Evolutionary conservation across 1,140 invertebrate genomes (phyloP).

Genomic region (Pseudomyrmex flavicornis): DNA sequence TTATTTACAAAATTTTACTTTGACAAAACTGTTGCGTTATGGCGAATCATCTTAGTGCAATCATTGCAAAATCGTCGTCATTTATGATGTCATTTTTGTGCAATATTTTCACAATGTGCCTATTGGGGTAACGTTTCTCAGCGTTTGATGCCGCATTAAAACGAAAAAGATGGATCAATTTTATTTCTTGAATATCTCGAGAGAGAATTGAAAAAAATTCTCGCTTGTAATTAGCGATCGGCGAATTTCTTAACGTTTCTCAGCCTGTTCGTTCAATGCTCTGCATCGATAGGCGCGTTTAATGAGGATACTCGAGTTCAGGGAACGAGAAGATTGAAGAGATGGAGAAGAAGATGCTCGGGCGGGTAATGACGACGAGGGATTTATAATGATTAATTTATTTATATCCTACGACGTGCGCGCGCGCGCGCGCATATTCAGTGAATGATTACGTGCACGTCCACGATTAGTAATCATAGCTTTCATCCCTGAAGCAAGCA

Average conservation of each 20-base stretch:
- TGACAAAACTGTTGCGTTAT: too few species aligned
- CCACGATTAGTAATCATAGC: slow-evolving; percentile 58
- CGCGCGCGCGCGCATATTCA: slow-evolving; percentile 3
- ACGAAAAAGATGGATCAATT: too few species aligned
- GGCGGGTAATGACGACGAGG: slow-evolving; percentile 62
- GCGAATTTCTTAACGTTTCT: not conserved
- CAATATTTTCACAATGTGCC: too few species aligned
- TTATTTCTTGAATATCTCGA: too few species aligned
- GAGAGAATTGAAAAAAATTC: too few species aligned
- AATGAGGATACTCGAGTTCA: slow-evolving; percentile 2
- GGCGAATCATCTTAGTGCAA: too few species aligned
- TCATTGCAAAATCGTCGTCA: too few species aligned
- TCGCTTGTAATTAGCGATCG: slow-evolving; percentile 2
- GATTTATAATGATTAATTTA: slow-evolving; percentile 72
- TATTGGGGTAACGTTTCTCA: too few species aligned
- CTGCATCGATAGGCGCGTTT: slow-evolving; percentile 3
- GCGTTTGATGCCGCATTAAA: not conserved
- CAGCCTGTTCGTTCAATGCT: not conserved
- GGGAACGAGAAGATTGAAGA: slow-evolving; percentile 27
- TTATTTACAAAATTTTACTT: too few species aligned
- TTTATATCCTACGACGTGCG: slow-evolving; percentile 65
- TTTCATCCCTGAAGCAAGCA: slow-evolving; percentile 42
- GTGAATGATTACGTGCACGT: slow-evolving; percentile 61
- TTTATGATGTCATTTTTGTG: too few species aligned
- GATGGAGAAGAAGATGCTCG: slow-evolving; percentile 44